These are phyloP conservation scores for Epirrita christyi DNA, from an alignment of 2,888 invertebrate species.

Conservation along the genomic window DNA sequence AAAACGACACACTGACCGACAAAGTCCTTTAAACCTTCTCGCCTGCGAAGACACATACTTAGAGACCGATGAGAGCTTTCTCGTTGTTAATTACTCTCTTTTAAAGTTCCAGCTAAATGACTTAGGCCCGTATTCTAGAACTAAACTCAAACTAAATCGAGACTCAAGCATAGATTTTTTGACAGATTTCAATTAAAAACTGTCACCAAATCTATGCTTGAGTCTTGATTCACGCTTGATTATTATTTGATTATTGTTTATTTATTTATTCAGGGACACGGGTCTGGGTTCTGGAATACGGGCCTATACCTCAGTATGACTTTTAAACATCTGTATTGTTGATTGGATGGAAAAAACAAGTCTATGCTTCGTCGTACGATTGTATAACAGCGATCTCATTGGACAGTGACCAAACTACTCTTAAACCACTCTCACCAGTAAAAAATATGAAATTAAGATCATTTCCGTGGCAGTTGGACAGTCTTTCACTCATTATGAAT, in stretches of 20 bases:
- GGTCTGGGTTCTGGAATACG: too few species aligned
- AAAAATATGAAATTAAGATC: constrained; percentile 21
- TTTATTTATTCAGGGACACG: too few species aligned
- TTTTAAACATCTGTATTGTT: neutral
- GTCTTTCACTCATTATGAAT: constrained; percentile 75
- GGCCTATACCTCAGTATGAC: too few species aligned
- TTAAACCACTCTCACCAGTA: constrained; percentile 21
- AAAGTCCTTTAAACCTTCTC: constrained; percentile 60
- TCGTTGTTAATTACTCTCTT: constrained; percentile 57
- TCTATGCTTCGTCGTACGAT: constrained; percentile 1
- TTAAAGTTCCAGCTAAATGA: constrained; percentile 18
- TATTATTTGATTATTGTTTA: too few species aligned
- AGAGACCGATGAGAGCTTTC: constrained; percentile 58
- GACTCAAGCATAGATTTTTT: too few species aligned
- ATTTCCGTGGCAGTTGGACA: constrained; percentile 12
- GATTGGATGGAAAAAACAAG: neutral
- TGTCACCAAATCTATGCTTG: too few species aligned
- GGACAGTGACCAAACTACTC: constrained; percentile 18
- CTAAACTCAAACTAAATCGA: too few species aligned
- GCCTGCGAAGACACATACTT: constrained; percentile 60
- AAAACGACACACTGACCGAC: constrained; percentile 69
- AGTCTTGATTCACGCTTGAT: too few species aligned
- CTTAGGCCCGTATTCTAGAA: too few species aligned
- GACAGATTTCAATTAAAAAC: too few species aligned
- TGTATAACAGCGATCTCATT: constrained; percentile 34